Evolutionary conservation across 30 jellyfish, hydroid and myxozoan species (phyloP), one percentile per base, ranked within the genome.

Genomic region (Pseudorhiza aurosa): DNA sequence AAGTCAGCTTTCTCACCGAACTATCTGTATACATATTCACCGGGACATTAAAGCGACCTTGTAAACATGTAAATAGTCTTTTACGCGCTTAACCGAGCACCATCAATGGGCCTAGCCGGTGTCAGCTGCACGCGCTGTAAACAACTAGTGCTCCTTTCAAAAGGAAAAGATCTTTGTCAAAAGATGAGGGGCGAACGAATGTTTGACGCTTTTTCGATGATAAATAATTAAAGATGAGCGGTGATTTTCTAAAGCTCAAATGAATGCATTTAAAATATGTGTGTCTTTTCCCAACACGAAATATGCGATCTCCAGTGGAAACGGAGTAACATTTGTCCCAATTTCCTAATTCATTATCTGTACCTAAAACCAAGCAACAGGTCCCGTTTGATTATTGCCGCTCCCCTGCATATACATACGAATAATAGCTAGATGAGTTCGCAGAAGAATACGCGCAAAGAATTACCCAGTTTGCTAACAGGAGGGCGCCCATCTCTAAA

Each of bases 61-160:
- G 58, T 53, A 71, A 71, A 71, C 85, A 71, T 30, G 58, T 50
- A 71, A 71, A 71, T 72, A 71, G 29, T 25, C 70, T 71, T 60
- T 71, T 46, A 53, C 29, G 37, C 68, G 69, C 68, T 27, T 37
- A 53, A 42, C 37, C 85, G 82, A 71, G 30, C 65, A 71, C 85
- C 85, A 29, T 71, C 85, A 71, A 71, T 71, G 72, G 85, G 85
- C 85, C 85, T 71, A 71, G 72, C 85, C 85, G 85, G 85, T 71
- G 25, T 51, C 72, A 22, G 57, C 72, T 10, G 51, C 72, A 64
- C 55, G 62, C 63, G 85, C 72, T 31, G 85, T 71, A 71, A 71
- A 71, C 85, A 71, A 71, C 85, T 71, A 39, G 85, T 71, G 63
- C 53, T 50, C 50, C 45, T 29, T 60, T 60, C 43, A 60, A 60